A percentile compares a stretch with the other conserved stretches of the same genome.
phyloP scores from a whole-genome alignment of 2,113 vertebrate genomes.

The Scortum barcoo region DNA sequence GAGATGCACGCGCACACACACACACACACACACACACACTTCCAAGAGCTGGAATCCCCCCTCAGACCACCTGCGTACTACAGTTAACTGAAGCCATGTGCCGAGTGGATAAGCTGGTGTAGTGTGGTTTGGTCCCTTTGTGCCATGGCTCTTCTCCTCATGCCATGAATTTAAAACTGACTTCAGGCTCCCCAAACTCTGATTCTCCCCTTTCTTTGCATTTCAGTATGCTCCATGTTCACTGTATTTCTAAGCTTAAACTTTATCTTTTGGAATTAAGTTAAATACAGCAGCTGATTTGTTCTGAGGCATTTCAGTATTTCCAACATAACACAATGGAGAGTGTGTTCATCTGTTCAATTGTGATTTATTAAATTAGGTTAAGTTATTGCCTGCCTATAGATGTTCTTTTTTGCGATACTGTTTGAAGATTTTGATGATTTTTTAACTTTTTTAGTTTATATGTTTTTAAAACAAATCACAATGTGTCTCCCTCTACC shows the following conservation, averaged over 20 bases:
- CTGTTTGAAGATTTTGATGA: not conserved
- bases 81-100: slow-evolving; percentile 83
- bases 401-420: not conserved
- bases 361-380: slow-evolving; percentile 7
- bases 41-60: slow-evolving; percentile 75
- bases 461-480: not conserved
- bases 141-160: slow-evolving; percentile 64
- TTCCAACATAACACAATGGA: slow-evolving; percentile 12
- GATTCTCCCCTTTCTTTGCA: slow-evolving; percentile 22
- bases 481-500: not conserved
- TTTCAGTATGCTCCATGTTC: slow-evolving; percentile 16
- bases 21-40: slow-evolving; percentile 23
- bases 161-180: slow-evolving; percentile 64
- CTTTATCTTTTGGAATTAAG: not conserved
- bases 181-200: slow-evolving; percentile 45
- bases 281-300: slow-evolving; percentile 20
- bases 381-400: not conserved
- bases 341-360: slow-evolving; percentile 3
- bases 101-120: slow-evolving; percentile 66
- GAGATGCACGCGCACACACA: slow-evolving; percentile 14
- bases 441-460: not conserved
- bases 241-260: not conserved
- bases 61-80: slow-evolving; percentile 78
- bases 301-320: slow-evolving; percentile 19
- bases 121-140: slow-evolving; percentile 67